Base-by-base conservation (phyloP, 2,113 vertebrate genomes). In the Myrmophylax atrothorax region DNA sequence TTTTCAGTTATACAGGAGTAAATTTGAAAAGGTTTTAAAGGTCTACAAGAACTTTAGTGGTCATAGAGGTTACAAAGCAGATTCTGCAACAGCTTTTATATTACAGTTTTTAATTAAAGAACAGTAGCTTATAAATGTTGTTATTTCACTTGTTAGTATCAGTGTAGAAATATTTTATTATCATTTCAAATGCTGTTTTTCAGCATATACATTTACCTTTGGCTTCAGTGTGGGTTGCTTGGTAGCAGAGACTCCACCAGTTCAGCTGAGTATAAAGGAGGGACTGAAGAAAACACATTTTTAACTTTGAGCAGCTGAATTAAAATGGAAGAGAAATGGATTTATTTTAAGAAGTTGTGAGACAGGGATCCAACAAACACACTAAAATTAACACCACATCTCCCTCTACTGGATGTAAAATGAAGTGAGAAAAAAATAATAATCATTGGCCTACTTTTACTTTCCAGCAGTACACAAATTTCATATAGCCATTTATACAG, bases 381-480 rank as follows among this genome's bases (percentile, higher is more conserved):
- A 31, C 60, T 82, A 78, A 96, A 84, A 85, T 42, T 94, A 85
- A 59, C 50, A 26, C 55, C 46, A 47, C 35, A 28, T 59, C 95
- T 95, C 95, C 95, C 96, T 94, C 94, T 97, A 47, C 7, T 87
- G 96, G 94, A 76, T 40, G 18, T 64, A 67, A 91, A 63, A 29
- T 49, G n/a, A 83, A 94, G 72, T 83, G 24, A 85, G 89, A 26
- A 22, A 53, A 29, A 49, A 59, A 13, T 35, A 46, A 73, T 46
- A 37, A 23, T 56, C 4, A 7, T 55, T 16, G 62, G 29, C 22
- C 47, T 68, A 6, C 18, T 31, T 31, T 75, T 40, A 22, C 38
- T 81, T 86, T 55, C 23, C 42, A 82, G 26, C 40, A 81, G 53
- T 33, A 38, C 31, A 25, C 12, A 38, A 19, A 56, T 60, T 49